Conservation (phyloP, 1,140 invertebrate genomes). For the Zeugodacus cucurbitae region DNA sequence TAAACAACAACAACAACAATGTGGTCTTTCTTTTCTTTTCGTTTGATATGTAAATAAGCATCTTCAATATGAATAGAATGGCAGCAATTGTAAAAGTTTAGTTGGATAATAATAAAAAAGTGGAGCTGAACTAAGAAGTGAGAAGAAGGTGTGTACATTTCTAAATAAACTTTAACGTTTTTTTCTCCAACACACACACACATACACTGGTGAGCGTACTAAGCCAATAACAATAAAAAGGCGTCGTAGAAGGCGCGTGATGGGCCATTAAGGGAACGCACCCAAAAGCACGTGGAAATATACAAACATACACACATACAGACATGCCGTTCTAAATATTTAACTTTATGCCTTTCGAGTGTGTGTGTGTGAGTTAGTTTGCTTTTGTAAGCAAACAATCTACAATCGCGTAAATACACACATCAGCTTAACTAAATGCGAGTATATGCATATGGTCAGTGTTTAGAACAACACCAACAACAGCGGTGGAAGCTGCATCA, state of each 20-base stretch:
- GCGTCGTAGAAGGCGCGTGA: neutral
- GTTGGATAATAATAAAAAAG: neutral
- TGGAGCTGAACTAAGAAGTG: neutral
- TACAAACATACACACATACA: neutral
- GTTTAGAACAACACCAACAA: neutral
- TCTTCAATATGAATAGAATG: neutral
- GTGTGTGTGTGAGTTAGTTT: neutral
- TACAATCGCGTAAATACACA: neutral
- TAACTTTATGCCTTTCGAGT: neutral
- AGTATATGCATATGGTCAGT: neutral
- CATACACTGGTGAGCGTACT: neutral
- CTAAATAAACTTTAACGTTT: neutral
- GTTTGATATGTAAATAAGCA: conserved; percentile 1
- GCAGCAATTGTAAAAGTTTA: neutral
- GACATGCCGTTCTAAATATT: neutral
- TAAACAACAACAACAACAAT: neutral
- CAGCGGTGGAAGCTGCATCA: neutral
- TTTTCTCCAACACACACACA: neutral
- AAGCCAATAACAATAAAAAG: neutral
- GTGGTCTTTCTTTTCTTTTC: neutral
- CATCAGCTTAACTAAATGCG: neutral
- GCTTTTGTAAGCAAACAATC: neutral
- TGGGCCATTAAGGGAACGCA: neutral
- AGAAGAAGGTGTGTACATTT: neutral
- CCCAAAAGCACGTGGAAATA: neutral